These are phyloP conservation scores for Macrobrachium nipponense DNA, from an alignment of 1,140 invertebrate species.

Conservation along the genomic window DNA sequence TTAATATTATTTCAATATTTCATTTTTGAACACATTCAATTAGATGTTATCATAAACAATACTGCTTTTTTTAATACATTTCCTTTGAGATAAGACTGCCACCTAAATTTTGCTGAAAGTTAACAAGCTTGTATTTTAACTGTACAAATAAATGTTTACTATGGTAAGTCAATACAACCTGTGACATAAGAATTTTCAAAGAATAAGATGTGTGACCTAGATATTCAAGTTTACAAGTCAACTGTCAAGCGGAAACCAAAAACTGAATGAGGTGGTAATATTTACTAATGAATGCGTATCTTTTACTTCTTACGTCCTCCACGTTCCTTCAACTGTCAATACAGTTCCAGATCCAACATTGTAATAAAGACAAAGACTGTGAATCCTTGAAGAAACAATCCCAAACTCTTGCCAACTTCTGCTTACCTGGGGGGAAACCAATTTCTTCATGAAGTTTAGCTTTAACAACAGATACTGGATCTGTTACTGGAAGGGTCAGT, in stretches of 20 bases:
- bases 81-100: too few relatives aligned
- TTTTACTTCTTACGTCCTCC: slow-evolving; percentile 96
- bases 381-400: slow-evolving; percentile 98
- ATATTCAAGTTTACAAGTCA: too few relatives aligned
- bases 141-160: too few relatives aligned
- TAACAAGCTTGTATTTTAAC: too few relatives aligned
- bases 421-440: slow-evolving; percentile 96
- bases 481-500: slow-evolving; percentile 82
- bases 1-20: too few relatives aligned
- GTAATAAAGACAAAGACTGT: slow-evolving; percentile 94
- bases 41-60: too few relatives aligned
- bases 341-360: slow-evolving; percentile 87
- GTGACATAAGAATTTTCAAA: too few relatives aligned
- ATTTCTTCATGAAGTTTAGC: slow-evolving; percentile 88
- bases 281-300: not conserved
- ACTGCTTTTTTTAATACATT: too few relatives aligned
- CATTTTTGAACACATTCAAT: too few relatives aligned
- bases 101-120: too few relatives aligned
- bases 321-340: slow-evolving; percentile 96
- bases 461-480: slow-evolving; percentile 88
- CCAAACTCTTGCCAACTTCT: slow-evolving; percentile 95
- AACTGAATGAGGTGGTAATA: not conserved
- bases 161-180: too few relatives aligned
- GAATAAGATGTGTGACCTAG: too few relatives aligned
- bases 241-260: not conserved